These are phyloP conservation scores for Dryocosmus kuriphilus DNA, from an alignment of 2,888 invertebrate genomes.

Conservation along the genomic window DNA sequence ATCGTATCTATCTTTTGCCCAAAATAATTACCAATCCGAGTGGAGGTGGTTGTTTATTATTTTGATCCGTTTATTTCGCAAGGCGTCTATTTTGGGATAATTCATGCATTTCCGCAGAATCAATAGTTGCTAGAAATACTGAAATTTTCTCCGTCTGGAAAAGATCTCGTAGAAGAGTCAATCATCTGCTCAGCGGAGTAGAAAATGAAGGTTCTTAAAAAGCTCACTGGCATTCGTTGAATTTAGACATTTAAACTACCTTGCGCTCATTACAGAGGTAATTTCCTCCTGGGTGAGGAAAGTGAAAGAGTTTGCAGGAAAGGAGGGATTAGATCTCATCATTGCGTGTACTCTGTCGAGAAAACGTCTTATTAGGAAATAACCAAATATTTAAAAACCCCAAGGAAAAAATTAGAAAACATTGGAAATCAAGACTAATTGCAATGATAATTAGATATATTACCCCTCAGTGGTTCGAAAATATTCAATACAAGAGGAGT, in stretches of 20 bases:
- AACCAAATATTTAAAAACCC: not conserved
- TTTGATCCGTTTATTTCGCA: constrained; percentile 6
- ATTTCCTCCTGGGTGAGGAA: constrained; percentile 22
- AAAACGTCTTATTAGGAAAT: not conserved
- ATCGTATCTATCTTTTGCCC: not conserved
- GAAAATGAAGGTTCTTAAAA: constrained; percentile 20
- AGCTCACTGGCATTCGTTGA: constrained; percentile 3
- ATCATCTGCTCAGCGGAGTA: not conserved
- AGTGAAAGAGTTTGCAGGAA: constrained; percentile 23
- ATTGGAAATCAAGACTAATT: not conserved
- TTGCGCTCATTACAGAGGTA: not conserved
- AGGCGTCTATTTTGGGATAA: not conserved
- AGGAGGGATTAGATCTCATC: not conserved
- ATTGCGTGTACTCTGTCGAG: not conserved
- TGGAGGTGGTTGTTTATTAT: constrained; percentile 1
- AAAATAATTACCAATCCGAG: not conserved
- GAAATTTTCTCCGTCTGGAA: not conserved
- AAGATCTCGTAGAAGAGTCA: too few species aligned
- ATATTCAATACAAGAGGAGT: not conserved
- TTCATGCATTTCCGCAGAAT: not conserved
- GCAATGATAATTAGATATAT: not conserved
- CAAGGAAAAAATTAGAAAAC: not conserved
- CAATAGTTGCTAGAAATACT: too few species aligned
- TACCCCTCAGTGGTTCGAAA: not conserved
- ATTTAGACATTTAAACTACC: constrained; percentile 12